Evolutionary conservation across 1,140 invertebrate species (phyloP), one percentile per base, ranked within the genome.

Genomic region (Neodiprion pinetum): DNA sequence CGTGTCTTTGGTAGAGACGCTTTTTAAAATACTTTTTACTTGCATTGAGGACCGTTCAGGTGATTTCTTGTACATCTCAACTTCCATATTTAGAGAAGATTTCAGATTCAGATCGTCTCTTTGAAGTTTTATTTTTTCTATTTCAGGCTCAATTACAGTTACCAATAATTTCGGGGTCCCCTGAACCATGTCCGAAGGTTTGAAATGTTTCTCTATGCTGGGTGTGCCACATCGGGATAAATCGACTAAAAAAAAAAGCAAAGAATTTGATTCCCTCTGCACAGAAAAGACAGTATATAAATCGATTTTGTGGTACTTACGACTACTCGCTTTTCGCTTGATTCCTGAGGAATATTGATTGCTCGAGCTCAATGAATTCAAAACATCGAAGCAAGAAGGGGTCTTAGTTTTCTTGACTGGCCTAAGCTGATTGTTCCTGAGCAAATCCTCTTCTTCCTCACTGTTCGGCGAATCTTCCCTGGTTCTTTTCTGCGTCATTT

Each of bases 331-430:
- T 86, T 89, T 89, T 76, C 88, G 80, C 77, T 89, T 88, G 7
- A 84, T 79, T 0, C 88, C 88, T n/a, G 84, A 77, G 50, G 86
- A 80, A 40, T 40, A 40, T 23, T 84, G 77, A 11, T 80, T 80
- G 65, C 87, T 89, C 7, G 87, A 89, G 76, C 85, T 88, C 48
- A 89, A 77, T 0, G 87, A 89, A 49, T 86, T 87, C 40, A 88
- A 75, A 40, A 89, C 85, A 74, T 88, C 88, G 61, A 87, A 86
- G 75, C 86, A 88, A n/a, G 87, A 88, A 9, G 82, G 86, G 21
- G 82, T 83, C 75, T 88, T 89, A 4, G 85, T 81, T 70, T 86
- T 77, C 74, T 89, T 89, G 12, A 81, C 75, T 48, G 87, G 86
- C 72, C 88, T 85, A n/a, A 75, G 21, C 49, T 72, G 72, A 77